Percentiles rank a stretch among this genome's conserved stretches.
Conservation (phyloP, 23 tunicate species). For the Halocynthia aurantium region DNA sequence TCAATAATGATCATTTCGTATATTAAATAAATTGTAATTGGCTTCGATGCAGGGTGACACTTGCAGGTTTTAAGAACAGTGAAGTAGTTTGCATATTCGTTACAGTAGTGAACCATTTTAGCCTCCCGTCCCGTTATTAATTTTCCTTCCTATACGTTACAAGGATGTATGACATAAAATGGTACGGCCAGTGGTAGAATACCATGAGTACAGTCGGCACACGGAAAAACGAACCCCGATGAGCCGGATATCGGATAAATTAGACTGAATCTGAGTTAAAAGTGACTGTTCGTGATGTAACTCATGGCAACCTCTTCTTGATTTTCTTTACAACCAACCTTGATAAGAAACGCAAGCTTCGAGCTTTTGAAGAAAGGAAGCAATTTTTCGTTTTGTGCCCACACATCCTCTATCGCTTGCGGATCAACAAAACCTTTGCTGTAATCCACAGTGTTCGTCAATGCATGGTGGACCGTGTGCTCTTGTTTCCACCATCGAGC, state of each 20-base stretch:
- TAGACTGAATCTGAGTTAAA: too few relatives aligned
- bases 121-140: too few relatives aligned
- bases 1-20: too few relatives aligned
- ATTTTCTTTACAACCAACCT: constrained; percentile 14
- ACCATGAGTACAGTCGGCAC: background rate
- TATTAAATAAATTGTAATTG: too few relatives aligned
- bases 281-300: too few relatives aligned
- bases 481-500: constrained; percentile 94
- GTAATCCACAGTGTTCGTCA: constrained; percentile 76
- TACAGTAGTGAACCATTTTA: too few relatives aligned
- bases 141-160: too few relatives aligned
- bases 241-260: too few relatives aligned
- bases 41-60: too few relatives aligned
- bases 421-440: constrained; percentile 57
- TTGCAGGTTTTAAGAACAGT: too few relatives aligned
- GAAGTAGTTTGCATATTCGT: too few relatives aligned
- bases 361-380: constrained; percentile 36
- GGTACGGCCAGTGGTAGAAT: background rate
- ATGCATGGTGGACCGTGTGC: constrained; percentile 75
- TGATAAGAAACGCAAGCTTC: constrained; percentile 21
- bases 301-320: background rate
- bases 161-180: background rate
- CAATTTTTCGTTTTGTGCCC: constrained; percentile 84
- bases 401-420: constrained; percentile 66
- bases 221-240: too few relatives aligned